Percentiles rank a stretch among this genome's conserved stretches.
These are phyloP conservation scores for Coptotermes formosanus DNA, from an alignment of 1,140 invertebrate species.

Conservation along the genomic window DNA sequence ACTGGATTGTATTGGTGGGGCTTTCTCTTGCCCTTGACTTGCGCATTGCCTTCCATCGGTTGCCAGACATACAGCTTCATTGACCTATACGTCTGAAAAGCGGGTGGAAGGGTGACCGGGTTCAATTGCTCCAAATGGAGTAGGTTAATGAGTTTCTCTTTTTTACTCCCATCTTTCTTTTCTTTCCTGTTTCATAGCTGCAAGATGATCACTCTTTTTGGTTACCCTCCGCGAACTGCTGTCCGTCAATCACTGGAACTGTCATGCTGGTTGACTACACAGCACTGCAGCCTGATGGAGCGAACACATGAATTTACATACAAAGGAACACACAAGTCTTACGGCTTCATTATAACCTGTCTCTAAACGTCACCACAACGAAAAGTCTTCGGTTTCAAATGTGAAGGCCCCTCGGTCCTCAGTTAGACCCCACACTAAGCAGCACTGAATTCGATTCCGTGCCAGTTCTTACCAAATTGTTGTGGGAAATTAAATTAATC, in stretches of 20 bases:
- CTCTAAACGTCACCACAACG: background rate
- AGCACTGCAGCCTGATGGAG: background rate
- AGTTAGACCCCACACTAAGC: background rate
- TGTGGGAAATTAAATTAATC: too few relatives aligned
- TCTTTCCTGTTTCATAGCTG: background rate
- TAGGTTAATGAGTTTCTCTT: constrained; percentile 13
- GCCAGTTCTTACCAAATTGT: background rate
- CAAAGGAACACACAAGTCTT: background rate
- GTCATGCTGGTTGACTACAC: background rate
- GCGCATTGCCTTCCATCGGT: background rate
- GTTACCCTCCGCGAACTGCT: background rate
- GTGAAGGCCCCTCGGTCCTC: too few relatives aligned
- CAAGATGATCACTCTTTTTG: background rate
- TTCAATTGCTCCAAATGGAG: constrained; percentile 18
- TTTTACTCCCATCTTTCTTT: background rate
- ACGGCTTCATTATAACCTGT: background rate
- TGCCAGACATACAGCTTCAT: background rate
- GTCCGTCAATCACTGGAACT: background rate
- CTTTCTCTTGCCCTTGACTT: background rate
- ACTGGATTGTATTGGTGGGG: background rate
- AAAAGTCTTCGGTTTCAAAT: too few relatives aligned
- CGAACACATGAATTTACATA: background rate
- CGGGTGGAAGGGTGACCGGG: background rate
- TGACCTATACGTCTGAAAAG: background rate
- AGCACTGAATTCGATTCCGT: background rate